Evolutionary conservation across 2,888 invertebrate species (phyloP).

Genomic region (Mythimna lalbum): DNA sequence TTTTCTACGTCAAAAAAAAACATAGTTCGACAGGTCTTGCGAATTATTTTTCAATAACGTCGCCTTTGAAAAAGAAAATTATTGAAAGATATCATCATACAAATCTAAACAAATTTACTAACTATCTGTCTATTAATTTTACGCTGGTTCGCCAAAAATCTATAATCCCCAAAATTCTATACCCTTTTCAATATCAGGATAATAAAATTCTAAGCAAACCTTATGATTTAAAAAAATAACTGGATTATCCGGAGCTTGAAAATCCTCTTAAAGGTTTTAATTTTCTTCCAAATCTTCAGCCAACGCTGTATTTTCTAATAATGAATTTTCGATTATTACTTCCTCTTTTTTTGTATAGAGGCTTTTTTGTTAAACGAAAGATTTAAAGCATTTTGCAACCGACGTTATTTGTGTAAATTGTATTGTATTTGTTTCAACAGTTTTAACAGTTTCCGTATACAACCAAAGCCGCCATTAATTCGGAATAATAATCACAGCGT

Average conservation of each 20-base stretch:
- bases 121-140: conserved; percentile 36
- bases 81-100: too few species aligned
- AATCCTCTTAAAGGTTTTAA: conserved; percentile 76
- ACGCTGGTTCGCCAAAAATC: conserved; percentile 31
- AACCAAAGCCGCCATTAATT: conserved; percentile 20
- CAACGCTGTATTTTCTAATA: conserved; percentile 67
- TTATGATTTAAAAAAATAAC: conserved; percentile 73
- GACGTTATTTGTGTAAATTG: conserved; percentile 11
- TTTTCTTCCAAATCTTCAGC: conserved; percentile 67
- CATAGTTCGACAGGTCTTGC: too few species aligned
- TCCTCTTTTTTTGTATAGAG: conserved; percentile 54
- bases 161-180: conserved; percentile 47
- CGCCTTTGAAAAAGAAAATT: too few species aligned
- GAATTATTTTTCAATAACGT: background rate
- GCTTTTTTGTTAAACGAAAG: conserved; percentile 48
- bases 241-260: conserved; percentile 72
- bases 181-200: conserved; percentile 62
- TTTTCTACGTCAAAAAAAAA: too few species aligned
- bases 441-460: conserved; percentile 15
- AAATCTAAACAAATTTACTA: conserved; percentile 6
- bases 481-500: conserved; percentile 15
- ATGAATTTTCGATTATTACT: conserved; percentile 63
- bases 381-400: conserved; percentile 25
- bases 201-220: conserved; percentile 66
- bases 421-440: conserved; percentile 12